Base-by-base conservation (phyloP, 2,113 vertebrate species). In the Origma solitaria region DNA sequence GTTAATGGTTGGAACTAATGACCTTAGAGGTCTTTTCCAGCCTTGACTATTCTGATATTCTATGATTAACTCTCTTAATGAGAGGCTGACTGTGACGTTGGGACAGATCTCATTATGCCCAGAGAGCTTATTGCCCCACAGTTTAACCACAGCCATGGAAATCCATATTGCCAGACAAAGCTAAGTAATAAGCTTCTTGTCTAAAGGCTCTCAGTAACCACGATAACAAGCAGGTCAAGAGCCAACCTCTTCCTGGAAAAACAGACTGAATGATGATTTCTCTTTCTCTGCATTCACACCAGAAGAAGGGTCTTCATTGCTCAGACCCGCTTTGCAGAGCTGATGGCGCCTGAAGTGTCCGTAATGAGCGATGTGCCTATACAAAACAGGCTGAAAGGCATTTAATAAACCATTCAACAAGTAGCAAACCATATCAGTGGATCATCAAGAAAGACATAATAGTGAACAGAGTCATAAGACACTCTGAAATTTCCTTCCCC, bases 351-450 rank as follows among this genome's bases (percentile, higher is more conserved):
- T 94, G 53, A 90, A 92, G 24, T 35, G 40, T 64, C 62, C 76
- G 33, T 78, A 81, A 44, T 64, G 79, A 91, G 47, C 47, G 42
- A 84, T 62, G 37, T 84, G 45, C 64, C 6, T 1, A 61, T 65
- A 58, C 28, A 92, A 88, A 27, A 47, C 23, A 57, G 61, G 16
- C 42, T 75, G 73, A 95, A 95, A 95, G 33, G 12, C 57, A 82
- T 87, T 82, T 95, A 90, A 80, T 64, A 94, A 83, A 78, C n/a
- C 21, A 69, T 90, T 95, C 85, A 92, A 69, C 49, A n/a, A 61
- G 24, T 8, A 76, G 33, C 21, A 90, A 91, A 75, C 51, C 22
- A 6, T 81, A 83, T 86, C 71, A 88, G 68, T 86, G 76, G 62
- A 65, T 96, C 79, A 90, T 95, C 87, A 90, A 90, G 71, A 75